Evolutionary conservation across 2,797 vertebrate species (phyloP).

Genomic region (Sebastes oblongus): DNA sequence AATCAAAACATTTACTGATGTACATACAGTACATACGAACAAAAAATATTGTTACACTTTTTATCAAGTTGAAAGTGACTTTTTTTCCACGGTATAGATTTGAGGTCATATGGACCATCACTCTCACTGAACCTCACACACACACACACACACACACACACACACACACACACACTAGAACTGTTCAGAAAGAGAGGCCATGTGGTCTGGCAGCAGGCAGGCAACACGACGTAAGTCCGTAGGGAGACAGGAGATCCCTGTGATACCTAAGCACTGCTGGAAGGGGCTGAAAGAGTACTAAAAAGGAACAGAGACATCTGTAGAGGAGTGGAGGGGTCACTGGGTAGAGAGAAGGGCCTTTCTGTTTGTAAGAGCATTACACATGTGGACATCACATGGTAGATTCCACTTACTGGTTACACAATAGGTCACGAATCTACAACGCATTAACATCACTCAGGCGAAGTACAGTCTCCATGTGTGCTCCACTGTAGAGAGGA

Average conservation of each 20-base stretch:
- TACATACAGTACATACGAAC: not conserved
- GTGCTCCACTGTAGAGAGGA: not conserved
- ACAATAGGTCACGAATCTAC: constrained; percentile 10
- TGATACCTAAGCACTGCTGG: constrained; percentile 41
- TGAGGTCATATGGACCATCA: not conserved
- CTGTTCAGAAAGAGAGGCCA: constrained; percentile 31
- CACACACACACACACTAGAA: constrained; percentile 4
- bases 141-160: constrained; percentile 4
- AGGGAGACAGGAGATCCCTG: constrained; percentile 59
- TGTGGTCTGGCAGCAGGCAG: constrained; percentile 65
- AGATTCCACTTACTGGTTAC: constrained; percentile 20
- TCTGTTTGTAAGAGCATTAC: constrained; percentile 37
- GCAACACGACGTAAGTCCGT: constrained; percentile 36
- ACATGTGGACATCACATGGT: constrained; percentile 56
- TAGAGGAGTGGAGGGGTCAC: constrained; percentile 49
- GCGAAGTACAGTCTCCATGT: not conserved
- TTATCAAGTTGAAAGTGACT: not conserved
- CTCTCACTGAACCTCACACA: not conserved
- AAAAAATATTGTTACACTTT: not conserved
- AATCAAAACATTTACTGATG: not conserved
- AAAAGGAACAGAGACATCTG: constrained; percentile 49
- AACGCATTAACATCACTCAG: not conserved
- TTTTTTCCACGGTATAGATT: not conserved
- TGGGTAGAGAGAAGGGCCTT: constrained; percentile 48
- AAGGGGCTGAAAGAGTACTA: constrained; percentile 18